Evolutionary conservation across 2,113 vertebrate species (phyloP).

Genomic region (Varanus salvator): DNA sequence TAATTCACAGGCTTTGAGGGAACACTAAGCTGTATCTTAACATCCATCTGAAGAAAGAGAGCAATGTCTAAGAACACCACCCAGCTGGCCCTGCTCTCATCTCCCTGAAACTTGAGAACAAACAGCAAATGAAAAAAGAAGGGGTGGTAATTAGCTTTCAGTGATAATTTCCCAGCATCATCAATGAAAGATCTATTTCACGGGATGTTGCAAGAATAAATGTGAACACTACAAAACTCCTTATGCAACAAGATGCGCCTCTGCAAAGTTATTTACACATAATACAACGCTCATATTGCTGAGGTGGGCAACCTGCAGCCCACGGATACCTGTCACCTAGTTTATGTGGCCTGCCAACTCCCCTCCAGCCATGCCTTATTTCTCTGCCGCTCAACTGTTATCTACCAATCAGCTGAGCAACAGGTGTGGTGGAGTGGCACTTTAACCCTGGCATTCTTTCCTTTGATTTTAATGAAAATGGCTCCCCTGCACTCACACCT

Average conservation of each 20-base stretch:
- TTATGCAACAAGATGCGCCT: background rate
- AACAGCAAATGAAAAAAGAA: background rate
- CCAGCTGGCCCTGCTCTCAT: background rate
- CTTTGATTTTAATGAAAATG: background rate
- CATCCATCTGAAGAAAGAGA: background rate
- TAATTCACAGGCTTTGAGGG: too few species aligned
- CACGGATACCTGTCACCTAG: too few species aligned
- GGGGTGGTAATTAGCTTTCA: too few species aligned
- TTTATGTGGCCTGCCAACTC: too few species aligned
- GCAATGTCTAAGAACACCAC: background rate
- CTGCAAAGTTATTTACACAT: background rate
- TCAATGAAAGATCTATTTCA: background rate
- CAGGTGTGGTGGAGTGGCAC: too few species aligned
- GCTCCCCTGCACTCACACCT: background rate
- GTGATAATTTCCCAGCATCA: background rate
- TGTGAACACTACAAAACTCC: background rate
- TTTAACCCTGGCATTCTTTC: too few species aligned
- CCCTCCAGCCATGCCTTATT: too few species aligned
- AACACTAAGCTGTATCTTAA: background rate
- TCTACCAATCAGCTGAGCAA: background rate
- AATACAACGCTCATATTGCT: background rate
- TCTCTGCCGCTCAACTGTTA: too few species aligned
- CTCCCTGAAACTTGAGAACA: background rate
- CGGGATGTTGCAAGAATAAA: background rate
- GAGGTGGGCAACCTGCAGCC: too few species aligned